Conservation (phyloP, 2,797 vertebrate genomes). For the Neoniphon sammara region DNA sequence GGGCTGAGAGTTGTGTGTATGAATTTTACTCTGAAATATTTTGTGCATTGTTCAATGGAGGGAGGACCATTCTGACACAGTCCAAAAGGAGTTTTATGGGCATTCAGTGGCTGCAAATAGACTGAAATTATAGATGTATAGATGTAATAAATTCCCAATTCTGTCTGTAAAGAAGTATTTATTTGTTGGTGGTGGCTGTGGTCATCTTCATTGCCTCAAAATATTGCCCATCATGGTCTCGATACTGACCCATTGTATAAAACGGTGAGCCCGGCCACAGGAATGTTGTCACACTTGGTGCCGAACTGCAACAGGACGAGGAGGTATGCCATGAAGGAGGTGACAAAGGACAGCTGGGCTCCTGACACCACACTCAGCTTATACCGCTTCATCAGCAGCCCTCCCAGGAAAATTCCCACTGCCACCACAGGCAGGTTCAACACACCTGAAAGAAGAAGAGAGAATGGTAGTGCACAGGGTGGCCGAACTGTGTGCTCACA, state of each 20-base stretch:
- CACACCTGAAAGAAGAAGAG: constrained; percentile 75
- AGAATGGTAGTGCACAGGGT: neutral
- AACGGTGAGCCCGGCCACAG: constrained; percentile 84
- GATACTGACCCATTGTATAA: constrained; percentile 85
- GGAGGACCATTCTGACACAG: too few species aligned
- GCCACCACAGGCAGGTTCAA: constrained; percentile 84
- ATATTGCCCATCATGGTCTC: neutral
- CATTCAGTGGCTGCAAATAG: too few species aligned
- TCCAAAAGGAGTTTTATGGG: too few species aligned
- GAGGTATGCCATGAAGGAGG: constrained; percentile 81
- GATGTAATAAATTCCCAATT: neutral
- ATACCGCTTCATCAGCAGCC: constrained; percentile 88
- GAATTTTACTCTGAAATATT: too few species aligned
- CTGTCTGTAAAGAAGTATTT: neutral
- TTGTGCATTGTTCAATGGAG: too few species aligned
- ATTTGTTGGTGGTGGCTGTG: neutral
- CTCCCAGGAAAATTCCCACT: constrained; percentile 85
- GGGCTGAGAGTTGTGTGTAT: too few species aligned
- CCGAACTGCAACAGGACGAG: constrained; percentile 82
- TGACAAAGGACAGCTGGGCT: constrained; percentile 83
- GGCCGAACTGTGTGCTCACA: too few species aligned
- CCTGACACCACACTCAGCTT: constrained; percentile 85
- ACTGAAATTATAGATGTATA: too few species aligned
- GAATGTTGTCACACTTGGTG: constrained; percentile 84
- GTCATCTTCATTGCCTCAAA: neutral